Percentiles rank a stretch among this genome's conserved stretches.
Evolutionary conservation across 2,888 invertebrate species (phyloP).

Genomic region (Campaea margaritaria): DNA sequence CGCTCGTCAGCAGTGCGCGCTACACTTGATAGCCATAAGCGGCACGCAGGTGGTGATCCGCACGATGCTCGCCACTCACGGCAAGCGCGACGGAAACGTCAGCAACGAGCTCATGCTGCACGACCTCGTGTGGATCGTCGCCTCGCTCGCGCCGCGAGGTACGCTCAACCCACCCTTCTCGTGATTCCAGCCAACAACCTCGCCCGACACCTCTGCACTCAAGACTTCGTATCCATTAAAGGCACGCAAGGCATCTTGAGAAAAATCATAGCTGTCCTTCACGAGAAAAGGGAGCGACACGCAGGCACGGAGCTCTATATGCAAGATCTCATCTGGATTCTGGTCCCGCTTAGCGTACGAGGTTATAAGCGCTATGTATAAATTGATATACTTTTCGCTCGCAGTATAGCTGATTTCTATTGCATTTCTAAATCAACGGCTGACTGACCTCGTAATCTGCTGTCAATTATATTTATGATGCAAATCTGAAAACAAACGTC

Average conservation of each 20-base stretch:
- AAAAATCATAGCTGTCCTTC: conserved; percentile 73
- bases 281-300: conserved; percentile 76
- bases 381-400: conserved; percentile 23
- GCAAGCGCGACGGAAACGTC: conserved; percentile 80
- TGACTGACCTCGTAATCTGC: conserved; percentile 14
- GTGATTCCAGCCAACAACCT: conserved; percentile 78
- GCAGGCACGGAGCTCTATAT: conserved; percentile 75
- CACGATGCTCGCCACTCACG: conserved; percentile 79
- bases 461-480: conserved; percentile 13
- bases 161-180: conserved; percentile 37
- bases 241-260: conserved; percentile 82
- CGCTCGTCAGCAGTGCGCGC: conserved; percentile 79
- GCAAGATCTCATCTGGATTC: conserved; percentile 85
- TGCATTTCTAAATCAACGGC: conserved; percentile 25
- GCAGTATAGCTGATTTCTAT: conserved; percentile 12
- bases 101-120: conserved; percentile 83
- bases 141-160: conserved; percentile 85
- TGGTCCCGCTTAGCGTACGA: conserved; percentile 82
- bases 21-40: conserved; percentile 82
- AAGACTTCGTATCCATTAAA: conserved; percentile 78
- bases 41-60: conserved; percentile 85
- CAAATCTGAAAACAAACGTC: conserved; percentile 11
- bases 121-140: conserved; percentile 86
- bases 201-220: conserved; percentile 74
- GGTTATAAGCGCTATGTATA: conserved; percentile 59